Evolutionary conservation across 1,140 invertebrate species (phyloP).

Genomic region (Sycophila sp.): DNA sequence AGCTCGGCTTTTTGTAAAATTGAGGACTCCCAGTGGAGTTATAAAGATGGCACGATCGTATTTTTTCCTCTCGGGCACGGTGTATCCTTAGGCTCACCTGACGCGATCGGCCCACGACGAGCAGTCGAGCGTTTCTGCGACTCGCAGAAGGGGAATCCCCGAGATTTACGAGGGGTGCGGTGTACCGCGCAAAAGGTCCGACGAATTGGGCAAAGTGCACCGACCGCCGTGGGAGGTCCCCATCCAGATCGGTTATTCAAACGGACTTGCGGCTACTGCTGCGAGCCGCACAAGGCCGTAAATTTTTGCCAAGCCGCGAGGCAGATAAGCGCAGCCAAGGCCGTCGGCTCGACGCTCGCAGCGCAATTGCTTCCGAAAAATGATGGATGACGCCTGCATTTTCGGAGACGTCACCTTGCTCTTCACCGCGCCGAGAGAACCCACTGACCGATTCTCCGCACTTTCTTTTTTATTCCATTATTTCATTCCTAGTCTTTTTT

Average conservation of each 20-base stretch:
- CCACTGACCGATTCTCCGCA: too few relatives aligned
- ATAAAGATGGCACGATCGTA: conserved; percentile 3
- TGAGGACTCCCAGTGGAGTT: too few relatives aligned
- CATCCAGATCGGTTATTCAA: not conserved
- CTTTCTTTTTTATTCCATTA: too few relatives aligned
- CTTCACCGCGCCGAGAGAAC: too few relatives aligned
- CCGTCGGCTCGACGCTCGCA: too few relatives aligned
- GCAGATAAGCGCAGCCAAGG: conserved; percentile 7
- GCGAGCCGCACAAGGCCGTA: not conserved
- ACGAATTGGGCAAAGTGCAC: conserved; percentile 3
- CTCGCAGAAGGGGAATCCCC: too few relatives aligned
- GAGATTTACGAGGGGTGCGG: conserved; percentile 30
- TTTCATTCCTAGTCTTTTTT: too few relatives aligned
- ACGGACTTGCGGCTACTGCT: not conserved
- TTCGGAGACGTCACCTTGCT: too few relatives aligned
- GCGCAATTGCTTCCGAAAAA: not conserved
- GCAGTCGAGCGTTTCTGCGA: too few relatives aligned
- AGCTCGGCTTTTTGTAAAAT: too few relatives aligned
- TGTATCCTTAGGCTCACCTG: too few relatives aligned
- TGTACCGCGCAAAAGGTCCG: conserved; percentile 23
- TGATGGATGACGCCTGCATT: not conserved
- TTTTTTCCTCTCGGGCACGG: conserved; percentile 9
- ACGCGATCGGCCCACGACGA: not conserved
- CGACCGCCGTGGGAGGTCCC: not conserved
- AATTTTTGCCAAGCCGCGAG: conserved; percentile 26